Base-by-base conservation (phyloP, 1,140 invertebrate genomes). In the Polypedilum vanderplanki region DNA sequence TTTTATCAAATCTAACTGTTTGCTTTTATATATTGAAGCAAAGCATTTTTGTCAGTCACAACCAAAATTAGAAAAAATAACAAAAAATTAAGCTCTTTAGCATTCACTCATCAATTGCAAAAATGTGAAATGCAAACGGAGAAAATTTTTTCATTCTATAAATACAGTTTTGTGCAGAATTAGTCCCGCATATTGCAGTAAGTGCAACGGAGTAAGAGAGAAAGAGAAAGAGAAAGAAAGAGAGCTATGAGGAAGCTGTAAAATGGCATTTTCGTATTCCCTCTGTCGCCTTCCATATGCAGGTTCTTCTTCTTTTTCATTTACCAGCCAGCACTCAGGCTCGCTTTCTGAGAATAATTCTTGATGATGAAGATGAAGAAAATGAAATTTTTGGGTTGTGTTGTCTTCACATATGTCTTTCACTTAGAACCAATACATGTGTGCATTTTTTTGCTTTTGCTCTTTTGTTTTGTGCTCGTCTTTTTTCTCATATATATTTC, bases 351-450 rank as follows among this genome's bases (percentile, higher is more conserved):
- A 57, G 46, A 57, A n/a, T 57, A 57, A 57, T 12, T 57, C 12
- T n/a, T 57, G 12, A 57, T 15, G 46, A 57, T 57, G 46, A 57
- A 33, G 46, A 57, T 57, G 46, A 57, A n/a, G 46, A 57, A 33
- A n/a, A 57, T 57, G 46, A 57, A n/a, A 57, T n/a, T 57, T 33
- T 57, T 57, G 8, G 4, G 46, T 57, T 57, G 46, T n/a, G n/a
- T 57, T 57, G 12, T 57, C 46, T 57, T 57, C 46, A 57, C 46
- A 57, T 57, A n/a, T 57, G 46, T 57, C 46, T 57, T 57, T 57
- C 46, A 57, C n/a, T 57, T n/a, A 57, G n/a, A 33, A 33, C 24
- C 24, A 33, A 33, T 33, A 33, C 24, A 33, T 33, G 24, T 33
- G 24, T 33, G 24, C 24, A 33, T 33, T 33, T 33, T 33, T n/a